Percentiles rank a stretch among this genome's conserved stretches.
phyloP scores from a whole-genome alignment of 1,140 invertebrate genomes.

The Hyles vespertilio region DNA sequence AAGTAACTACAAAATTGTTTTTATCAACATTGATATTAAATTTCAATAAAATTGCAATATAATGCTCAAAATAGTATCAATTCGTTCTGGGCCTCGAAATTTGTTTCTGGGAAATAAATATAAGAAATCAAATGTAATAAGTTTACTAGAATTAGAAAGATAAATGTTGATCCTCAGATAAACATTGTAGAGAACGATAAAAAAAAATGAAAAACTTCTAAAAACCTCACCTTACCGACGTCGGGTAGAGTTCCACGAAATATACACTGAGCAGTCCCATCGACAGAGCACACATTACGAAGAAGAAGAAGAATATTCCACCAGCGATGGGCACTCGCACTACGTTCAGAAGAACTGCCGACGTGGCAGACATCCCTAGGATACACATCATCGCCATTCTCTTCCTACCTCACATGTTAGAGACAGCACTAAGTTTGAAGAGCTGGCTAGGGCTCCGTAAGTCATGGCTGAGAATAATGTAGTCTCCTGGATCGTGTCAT shows the following conservation, averaged over 20 bases:
- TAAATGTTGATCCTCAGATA: too few species aligned
- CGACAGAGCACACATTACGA: constrained; percentile 55
- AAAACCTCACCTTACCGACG: constrained; percentile 52
- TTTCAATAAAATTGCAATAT: too few species aligned
- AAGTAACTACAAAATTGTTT: too few species aligned
- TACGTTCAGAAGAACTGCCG: constrained; percentile 52
- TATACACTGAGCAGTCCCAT: constrained; percentile 68
- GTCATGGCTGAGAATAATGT: constrained; percentile 61
- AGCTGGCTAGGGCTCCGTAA: constrained; percentile 58
- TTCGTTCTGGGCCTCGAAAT: too few species aligned
- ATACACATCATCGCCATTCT: constrained; percentile 56
- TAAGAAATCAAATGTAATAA: too few species aligned
- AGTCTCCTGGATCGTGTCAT: constrained; percentile 61
- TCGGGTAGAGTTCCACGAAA: constrained; percentile 67
- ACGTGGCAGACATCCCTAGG: constrained; percentile 35
- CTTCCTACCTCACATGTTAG: constrained; percentile 55
- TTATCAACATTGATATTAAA: too few species aligned
- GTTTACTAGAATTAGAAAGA: too few species aligned
- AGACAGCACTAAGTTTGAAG: constrained; percentile 52
- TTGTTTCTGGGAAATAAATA: too few species aligned
- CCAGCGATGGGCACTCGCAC: constrained; percentile 53
- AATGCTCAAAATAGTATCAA: too few species aligned
- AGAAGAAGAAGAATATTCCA: constrained; percentile 65
- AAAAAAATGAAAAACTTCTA: background rate
- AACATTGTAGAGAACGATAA: too few species aligned